phyloP scores from a whole-genome alignment of 2,113 vertebrate genomes.

The Saccopteryx bilineata region DNA sequence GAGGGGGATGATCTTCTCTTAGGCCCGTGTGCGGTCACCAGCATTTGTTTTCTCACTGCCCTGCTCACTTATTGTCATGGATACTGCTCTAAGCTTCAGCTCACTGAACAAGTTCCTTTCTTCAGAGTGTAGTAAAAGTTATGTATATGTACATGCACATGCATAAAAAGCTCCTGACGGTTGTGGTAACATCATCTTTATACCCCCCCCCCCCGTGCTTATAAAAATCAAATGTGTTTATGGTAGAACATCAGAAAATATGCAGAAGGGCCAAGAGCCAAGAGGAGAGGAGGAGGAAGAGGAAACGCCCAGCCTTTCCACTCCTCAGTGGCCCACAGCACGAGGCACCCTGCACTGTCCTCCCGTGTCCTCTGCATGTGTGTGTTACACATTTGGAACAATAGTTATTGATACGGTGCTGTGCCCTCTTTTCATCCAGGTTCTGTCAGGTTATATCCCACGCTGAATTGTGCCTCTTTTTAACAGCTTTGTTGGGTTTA shows the following conservation, averaged over 20 bases:
- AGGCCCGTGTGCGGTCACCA: background rate
- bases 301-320: too few species aligned
- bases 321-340: background rate
- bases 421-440: background rate
- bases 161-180: background rate
- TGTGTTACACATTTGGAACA: background rate
- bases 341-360: background rate
- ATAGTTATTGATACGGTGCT: accelerated
- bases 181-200: background rate
- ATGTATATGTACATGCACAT: accelerated
- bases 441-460: background rate
- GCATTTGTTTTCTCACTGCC: background rate
- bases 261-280: background rate
- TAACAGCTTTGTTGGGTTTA: background rate
- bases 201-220: too few species aligned
- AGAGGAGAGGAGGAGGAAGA: background rate
- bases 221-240: background rate
- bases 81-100: background rate
- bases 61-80: too few species aligned
- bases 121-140: background rate
- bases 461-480: background rate
- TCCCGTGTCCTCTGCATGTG: background rate
- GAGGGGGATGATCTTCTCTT: too few species aligned
- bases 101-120: background rate
- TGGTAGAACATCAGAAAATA: background rate